Base-by-base conservation (phyloP, 2,797 vertebrate genomes). In the Scolopax bukidnonensis region DNA sequence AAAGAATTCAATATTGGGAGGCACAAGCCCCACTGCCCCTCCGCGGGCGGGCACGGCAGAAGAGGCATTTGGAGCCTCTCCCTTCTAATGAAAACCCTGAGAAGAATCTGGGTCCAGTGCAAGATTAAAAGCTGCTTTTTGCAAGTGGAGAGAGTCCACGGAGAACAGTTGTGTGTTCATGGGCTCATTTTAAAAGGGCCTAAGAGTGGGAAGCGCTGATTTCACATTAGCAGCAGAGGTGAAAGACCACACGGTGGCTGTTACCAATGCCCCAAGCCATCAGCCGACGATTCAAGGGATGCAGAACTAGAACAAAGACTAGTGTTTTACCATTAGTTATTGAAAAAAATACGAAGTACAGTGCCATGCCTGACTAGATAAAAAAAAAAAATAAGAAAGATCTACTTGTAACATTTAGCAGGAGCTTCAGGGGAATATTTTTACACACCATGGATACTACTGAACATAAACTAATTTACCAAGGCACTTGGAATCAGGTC, bases 381-480 rank as follows among this genome's bases (percentile, higher is more conserved):
- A 85, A 88, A 93, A 77, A 41, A 41, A 41, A 54, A 85, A 86
- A 93, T 69, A 76, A 17, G 32, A 77, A 87, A 23, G 7, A 89
- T 87, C 86, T 92, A 47, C 88, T 94, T 74, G 89, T 80, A 94
- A 71, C 88, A 71, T 80, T 89, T 80, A 94, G 86, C 83, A 82
- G 43, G 47, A 95, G 88, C 84, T 96, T 80, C 90, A 79, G 87
- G 95, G 93, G 84, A 94, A 87, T 94, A 89, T 92, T 90, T 94
- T 85, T 90, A 90, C 74, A 89, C 86, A 85, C 40, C 7, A 83
- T 38, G 64, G 86, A 92, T 85, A 71, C 90, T 89, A 93, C 90
- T 90, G 90, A 97, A 92, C 90, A 95, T 95, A 94, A 95, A 90
- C 64, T 93, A 87, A 96, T 96, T 97, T 95, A 94, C 16, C 0